phyloP scores from a whole-genome alignment of 2,888 invertebrate genomes.

The Watsonalla binaria region DNA sequence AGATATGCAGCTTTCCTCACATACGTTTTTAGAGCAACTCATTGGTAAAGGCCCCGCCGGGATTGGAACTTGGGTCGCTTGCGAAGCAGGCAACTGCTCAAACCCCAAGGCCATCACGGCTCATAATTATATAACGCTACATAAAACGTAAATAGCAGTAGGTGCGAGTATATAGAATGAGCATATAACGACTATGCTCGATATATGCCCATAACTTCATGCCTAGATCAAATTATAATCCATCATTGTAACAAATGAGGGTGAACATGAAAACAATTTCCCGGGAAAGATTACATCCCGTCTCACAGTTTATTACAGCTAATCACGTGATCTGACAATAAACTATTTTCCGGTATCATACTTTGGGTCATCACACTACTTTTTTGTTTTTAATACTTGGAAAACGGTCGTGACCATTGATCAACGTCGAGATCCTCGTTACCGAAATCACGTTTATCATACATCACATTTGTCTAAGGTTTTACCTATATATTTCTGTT shows the following conservation, averaged over 20 bases:
- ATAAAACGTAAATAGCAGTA: too few relatives aligned
- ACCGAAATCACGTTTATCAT: slow-evolving; percentile 76
- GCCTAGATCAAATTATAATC: slow-evolving; percentile 42
- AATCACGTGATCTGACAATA: slow-evolving; percentile 75
- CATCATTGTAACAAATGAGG: slow-evolving; percentile 52
- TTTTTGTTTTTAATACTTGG: slow-evolving; percentile 54
- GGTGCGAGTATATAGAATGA: too few relatives aligned
- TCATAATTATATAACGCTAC: too few relatives aligned
- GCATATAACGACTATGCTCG: not conserved
- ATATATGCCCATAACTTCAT: not conserved
- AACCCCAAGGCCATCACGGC: too few relatives aligned
- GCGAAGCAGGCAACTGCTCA: too few relatives aligned
- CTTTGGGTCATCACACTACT: slow-evolving; percentile 55
- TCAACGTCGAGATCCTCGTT: slow-evolving; percentile 67
- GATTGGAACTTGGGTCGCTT: too few relatives aligned
- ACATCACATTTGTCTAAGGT: slow-evolving; percentile 75
- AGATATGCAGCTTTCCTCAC: too few relatives aligned
- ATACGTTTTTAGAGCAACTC: too few relatives aligned
- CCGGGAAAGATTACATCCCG: slow-evolving; percentile 49
- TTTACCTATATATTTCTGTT: slow-evolving; percentile 39
- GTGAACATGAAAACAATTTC: slow-evolving; percentile 62
- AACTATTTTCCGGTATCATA: slow-evolving; percentile 72
- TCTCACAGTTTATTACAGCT: slow-evolving; percentile 57
- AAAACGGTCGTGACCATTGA: slow-evolving; percentile 59
- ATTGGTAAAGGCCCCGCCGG: too few relatives aligned